These are phyloP conservation scores for Microcebus lehilahytsara DNA, from an alignment of 2,113 vertebrate species.

Conservation along the genomic window DNA sequence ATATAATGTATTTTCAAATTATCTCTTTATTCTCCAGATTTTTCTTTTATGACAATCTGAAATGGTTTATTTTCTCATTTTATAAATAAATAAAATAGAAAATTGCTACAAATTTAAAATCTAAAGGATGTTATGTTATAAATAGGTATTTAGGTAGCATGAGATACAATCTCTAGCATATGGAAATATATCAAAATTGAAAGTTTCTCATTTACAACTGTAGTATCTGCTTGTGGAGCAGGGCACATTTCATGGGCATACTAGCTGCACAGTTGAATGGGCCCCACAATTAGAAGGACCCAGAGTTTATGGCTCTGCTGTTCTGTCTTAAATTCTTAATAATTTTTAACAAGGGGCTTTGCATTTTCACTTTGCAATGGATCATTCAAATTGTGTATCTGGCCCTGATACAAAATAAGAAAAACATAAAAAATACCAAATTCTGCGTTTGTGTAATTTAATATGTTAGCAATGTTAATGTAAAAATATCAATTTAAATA, in stretches of 20 bases:
- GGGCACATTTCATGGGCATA: not conserved
- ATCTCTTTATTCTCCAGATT: not conserved
- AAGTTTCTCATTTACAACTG: not conserved
- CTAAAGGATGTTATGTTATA: not conserved
- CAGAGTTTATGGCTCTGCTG: not conserved
- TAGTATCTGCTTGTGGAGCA: not conserved
- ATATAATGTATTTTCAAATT: not conserved
- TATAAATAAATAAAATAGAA: not conserved
- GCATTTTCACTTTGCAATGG: not conserved
- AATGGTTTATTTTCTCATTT: not conserved
- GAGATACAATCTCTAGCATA: not conserved
- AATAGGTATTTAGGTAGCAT: not conserved
- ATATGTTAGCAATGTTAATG: not conserved
- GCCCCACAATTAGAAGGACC: not conserved
- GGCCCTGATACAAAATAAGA: not conserved
- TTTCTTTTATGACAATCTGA: not conserved
- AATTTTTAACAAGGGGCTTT: not conserved
- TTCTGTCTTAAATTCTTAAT: not conserved
- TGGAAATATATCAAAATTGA: not conserved
- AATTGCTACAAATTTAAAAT: not conserved
- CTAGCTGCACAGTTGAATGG: not conserved
- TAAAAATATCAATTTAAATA: not conserved
- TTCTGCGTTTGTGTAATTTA: not conserved
- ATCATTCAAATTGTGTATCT: not conserved
- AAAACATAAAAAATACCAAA: not conserved